Percentiles rank a stretch among this genome's conserved stretches.
Evolutionary conservation across 2,113 vertebrate genomes (phyloP).

Genomic region (Genyomyrus donnyi): DNA sequence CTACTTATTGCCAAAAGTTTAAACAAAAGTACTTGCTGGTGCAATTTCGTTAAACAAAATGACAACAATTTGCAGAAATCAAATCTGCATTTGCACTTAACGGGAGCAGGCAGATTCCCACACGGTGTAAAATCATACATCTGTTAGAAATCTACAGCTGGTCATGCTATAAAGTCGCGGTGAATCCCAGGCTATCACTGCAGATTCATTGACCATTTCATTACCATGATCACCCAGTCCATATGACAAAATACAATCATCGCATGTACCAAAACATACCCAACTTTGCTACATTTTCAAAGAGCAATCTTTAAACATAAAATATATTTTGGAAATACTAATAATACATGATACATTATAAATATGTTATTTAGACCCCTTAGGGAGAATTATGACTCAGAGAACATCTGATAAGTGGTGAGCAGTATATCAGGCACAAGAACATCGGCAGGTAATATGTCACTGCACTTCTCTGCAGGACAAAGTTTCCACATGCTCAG

Average conservation of each 20-base stretch:
- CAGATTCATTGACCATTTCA: background rate
- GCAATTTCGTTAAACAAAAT: background rate
- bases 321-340: background rate
- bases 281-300: background rate
- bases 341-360: background rate
- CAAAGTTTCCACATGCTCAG: background rate
- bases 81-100: background rate
- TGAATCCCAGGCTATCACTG: background rate
- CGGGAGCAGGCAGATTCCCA: background rate
- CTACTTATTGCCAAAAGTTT: background rate
- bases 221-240: background rate
- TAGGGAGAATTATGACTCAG: background rate
- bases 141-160: conserved; percentile 1
- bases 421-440: background rate
- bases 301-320: background rate
- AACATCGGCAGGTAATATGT: background rate
- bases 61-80: background rate
- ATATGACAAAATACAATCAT: background rate
- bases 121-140: background rate
- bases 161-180: background rate
- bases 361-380: background rate
- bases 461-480: background rate
- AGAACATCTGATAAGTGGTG: background rate
- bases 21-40: background rate
- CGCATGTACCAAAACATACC: background rate